These are phyloP conservation scores for Drosophila varians DNA, from an alignment of 1,140 invertebrate species.

Conservation along the genomic window DNA sequence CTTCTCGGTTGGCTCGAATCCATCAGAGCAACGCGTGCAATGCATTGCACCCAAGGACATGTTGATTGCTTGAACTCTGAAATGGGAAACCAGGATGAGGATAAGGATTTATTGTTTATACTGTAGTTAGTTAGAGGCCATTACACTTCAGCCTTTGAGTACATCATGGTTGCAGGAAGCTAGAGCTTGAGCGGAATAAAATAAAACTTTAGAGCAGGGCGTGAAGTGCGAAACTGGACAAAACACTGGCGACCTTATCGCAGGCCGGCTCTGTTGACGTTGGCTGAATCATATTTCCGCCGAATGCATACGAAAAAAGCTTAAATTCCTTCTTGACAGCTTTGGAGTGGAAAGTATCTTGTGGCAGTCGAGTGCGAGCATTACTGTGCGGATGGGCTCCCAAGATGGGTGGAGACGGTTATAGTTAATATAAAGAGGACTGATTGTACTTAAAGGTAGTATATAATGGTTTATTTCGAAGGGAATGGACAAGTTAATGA, in stretches of 20 bases:
- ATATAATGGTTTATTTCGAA: too few relatives aligned
- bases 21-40: slow-evolving; percentile 96
- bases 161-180: slow-evolving; percentile 56
- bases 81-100: slow-evolving; percentile 19
- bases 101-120: neutral
- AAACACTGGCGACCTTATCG: slow-evolving; percentile 32
- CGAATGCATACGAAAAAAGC: slow-evolving; percentile 51
- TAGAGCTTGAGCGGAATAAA: slow-evolving; percentile 10
- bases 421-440: neutral
- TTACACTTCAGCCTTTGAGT: slow-evolving; percentile 75
- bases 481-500: neutral
- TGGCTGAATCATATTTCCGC: slow-evolving; percentile 68
- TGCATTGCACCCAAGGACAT: slow-evolving; percentile 96
- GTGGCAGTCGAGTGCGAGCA: slow-evolving; percentile 41
- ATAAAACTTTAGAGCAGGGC: slow-evolving; percentile 22
- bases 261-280: slow-evolving; percentile 32
- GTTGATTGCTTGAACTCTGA: slow-evolving; percentile 74
- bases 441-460: too few relatives aligned
- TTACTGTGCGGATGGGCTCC: slow-evolving; percentile 19
- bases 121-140: neutral
- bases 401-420: neutral
- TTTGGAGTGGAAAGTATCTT: slow-evolving; percentile 9
- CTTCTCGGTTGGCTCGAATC: slow-evolving; percentile 97
- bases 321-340: slow-evolving; percentile 52
- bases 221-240: slow-evolving; percentile 49